Base-by-base conservation (phyloP, 2,888 invertebrate species). In the Noctua janthina region DNA sequence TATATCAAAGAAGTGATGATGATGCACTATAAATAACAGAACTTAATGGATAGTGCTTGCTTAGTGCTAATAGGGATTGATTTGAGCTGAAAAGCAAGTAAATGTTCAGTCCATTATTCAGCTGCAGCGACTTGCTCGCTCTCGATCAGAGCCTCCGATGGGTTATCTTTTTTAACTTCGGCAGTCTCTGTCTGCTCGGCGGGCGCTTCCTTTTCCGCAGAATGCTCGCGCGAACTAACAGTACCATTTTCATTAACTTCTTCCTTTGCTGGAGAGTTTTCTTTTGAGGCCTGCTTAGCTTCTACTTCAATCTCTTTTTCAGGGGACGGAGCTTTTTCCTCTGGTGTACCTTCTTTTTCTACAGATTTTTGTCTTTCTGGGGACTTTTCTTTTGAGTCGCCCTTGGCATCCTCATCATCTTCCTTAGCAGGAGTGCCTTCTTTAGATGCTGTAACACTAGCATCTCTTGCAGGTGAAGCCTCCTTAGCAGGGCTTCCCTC, bases 31-130 rank as follows among this genome's bases (percentile, higher is more conserved):
- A 95, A 94, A 94, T 95, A 96, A 95, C 93, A 94, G 91, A 94
- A 92, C 94, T 95, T 94, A 95, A 94, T 95, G 94, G 91, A 92
- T 92, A 95, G 94, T 94, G 95, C 94, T 94, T 88, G 94, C 96
- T 96, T 96, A 96, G 94, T 95, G 94, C 96, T 96, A 96, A 90
- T 91, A 92, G 92, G 93, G 94, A 91, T 92, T 92, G 92, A 92
- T 95, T 96, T 96, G 96, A 96, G 96, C 96, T 96, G 95, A 93
- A 91, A 95, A 94, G 95, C 94, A 92, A 91, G 88, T 90, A 87
- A 89, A 88, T 91, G 86, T 91, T 92, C 92, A 93, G 91, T 92
- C 90, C 84, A 88, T 95, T 95, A 96, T 90, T 96, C 96, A 79
- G 93, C 92, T 56, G 96, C 93, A 35, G 94, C 95, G 2, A 92